Base-by-base conservation (phyloP, 1,140 invertebrate species). In the Drosophila lacteicornis region DNA sequence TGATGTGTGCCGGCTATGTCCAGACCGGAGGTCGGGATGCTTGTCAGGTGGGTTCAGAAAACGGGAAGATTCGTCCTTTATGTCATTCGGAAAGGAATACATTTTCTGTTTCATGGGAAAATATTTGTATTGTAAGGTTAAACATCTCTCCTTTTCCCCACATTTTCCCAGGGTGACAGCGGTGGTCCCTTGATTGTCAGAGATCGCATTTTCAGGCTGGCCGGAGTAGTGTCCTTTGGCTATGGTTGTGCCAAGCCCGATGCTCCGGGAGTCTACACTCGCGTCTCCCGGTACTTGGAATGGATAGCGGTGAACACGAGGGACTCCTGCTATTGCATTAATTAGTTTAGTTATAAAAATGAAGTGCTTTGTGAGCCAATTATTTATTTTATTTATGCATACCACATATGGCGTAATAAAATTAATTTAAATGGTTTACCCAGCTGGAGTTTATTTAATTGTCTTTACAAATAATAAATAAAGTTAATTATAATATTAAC, bases 21-120 rank as follows among this genome's bases (percentile, higher is more conserved):
- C 95, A 97, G 79, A 95, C 97, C 79, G 98, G 98, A 6, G 97
- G 97, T 4, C 96, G 96, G 63, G 98, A 99, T 91, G 97, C 97
- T 42, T 99, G 98, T 92, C 98, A 98, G 94, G 97, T 92, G 66
- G 53, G 83, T 62, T 56, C n/a, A 27, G 25, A 4, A n/a, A 25
- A 0, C 1, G 15, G 27, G 15, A 0, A 15, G 9, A 19, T 40
- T 25, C 22, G 33, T 55, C 3, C 33, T 12, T 56, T 13, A 3
- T 17, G 3, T 13, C 22, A 22, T 50, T 22, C 12, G 9, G 11
- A 40, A 40, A 40, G 13, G 2, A 40, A 13, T 25, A 0, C 2
- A 25, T 7, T 30, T 30, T 30, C 27, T 7, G 27, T 6, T 30
- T 30, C 27, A 30, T 42, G 1, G 3, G 12, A 3, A 22, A 50